Evolutionary conservation across 2,888 invertebrate genomes (phyloP), one percentile per base, ranked within the genome.

Genomic region (Amphipyra tragopoginis): DNA sequence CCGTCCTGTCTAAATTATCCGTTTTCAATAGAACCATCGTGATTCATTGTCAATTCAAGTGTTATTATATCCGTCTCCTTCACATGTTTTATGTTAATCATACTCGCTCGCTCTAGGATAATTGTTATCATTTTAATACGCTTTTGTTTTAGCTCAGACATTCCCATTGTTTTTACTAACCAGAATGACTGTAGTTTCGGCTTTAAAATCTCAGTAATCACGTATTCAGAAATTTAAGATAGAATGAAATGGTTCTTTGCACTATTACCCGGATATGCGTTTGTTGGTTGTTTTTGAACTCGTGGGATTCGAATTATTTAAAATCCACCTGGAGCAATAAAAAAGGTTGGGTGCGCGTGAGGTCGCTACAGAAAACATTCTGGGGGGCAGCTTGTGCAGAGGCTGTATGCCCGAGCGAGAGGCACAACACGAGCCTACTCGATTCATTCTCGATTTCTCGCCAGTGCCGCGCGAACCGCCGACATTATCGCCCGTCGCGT

Each of bases 391-490:
- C 66, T 72, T 77, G 72, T 71, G 72, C 74, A 77, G 82, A 85
- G 87, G 82, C 86, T 85, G 84, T 72, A 79, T 60, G 75, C 42
- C 59, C 61, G 87, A 90, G 90, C 86, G 90, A 92, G 92, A 91
- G 87, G 90, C 80, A 86, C 80, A 81, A 84, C 79, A 64, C 78
- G 74, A 85, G 81, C 84, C 83, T 81, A 82, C 80, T 79, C 86
- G 79, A 87, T 86, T 85, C 88, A 88, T 85, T 88, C 88, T 89
- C 88, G 85, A 89, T 88, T 88, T 85, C 87, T 87, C 87, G 76
- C 78, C 89, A 93, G 93, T 93, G 84, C 89, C 91, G 93, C 92
- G 93, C 89, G 83, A 86, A 85, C 87, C 87, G 89, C 84, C 82
- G 84, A 83, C 83, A 76, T 77, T 76, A 83, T 74, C 80, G 84